Base-by-base conservation (phyloP, 2,113 vertebrate species). In the Ameiurus melas region DNA sequence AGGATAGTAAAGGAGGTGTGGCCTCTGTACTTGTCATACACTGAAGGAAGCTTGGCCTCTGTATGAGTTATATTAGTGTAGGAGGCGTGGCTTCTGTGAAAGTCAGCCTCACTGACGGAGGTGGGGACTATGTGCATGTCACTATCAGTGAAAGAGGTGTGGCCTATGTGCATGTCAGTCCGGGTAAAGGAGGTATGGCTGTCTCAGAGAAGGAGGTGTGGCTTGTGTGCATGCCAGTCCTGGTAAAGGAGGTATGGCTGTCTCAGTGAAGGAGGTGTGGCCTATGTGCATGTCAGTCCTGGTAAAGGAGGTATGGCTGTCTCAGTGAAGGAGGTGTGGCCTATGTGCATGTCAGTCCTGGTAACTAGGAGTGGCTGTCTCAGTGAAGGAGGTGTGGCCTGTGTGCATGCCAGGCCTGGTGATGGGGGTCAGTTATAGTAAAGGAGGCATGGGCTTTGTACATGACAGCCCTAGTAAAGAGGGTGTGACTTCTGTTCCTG, bases 311-410 rank as follows among this genome's bases (percentile, higher is more conserved):
- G 36, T 39, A 3, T 39, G 36, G 36, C 36, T 2, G 36, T 39
- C 36, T 39, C 36, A 39, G 4, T 2, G 3, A 80, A 22, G 30
- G 9, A 13, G 53, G 16, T 12, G 78, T 57, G 78, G 53, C 53
- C 53, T 20, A 0, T 33, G 30, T 58, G 2, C 16, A 2, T 36
- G 6, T 20, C 1, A 57, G n/a, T 19, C 0, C 2, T 2, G 4
- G 4, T 2, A n/a, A n/a, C n/a, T n/a, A 39, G 36, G 36, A 39
- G 36, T 39, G 36, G 36, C 36, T 2, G 36, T 39, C 36, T 39
- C 36, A 39, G 53, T 58, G n/a, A 81, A 81, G 53, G 7, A 4
- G 53, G n/a, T 0, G 77, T 80, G 47, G 14, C 47, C 25, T 80
- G 0, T 22, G n/a, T n/a, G n/a, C n/a, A n/a, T n/a, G n/a, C n/a